A percentile compares a stretch with the other conserved stretches of the same genome.
phyloP scores from a whole-genome alignment of 30 jellyfish, hydroid and myxozoan species.

The Clytia hemisphaerica region DNA sequence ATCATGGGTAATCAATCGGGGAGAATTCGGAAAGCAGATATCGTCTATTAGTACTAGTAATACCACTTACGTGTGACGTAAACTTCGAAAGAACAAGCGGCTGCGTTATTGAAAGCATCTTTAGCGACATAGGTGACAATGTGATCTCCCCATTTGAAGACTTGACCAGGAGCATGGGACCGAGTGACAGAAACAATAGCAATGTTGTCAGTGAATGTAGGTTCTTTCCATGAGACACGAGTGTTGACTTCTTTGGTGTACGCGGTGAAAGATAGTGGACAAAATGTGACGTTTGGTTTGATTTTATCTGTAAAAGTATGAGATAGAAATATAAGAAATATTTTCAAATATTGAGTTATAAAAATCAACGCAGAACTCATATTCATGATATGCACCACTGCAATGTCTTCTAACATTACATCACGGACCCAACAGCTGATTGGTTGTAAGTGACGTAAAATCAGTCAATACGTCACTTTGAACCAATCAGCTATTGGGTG shows the following conservation, averaged over 20 bases:
- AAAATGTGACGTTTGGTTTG: constrained; percentile 66
- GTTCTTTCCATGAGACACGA: constrained; percentile 66
- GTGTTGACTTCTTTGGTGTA: constrained; percentile 20
- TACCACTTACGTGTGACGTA: constrained; percentile 83
- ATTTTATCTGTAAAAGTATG: constrained; percentile 46
- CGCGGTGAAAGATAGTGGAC: constrained; percentile 51
- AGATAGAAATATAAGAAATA: neutral
- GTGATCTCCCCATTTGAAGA: constrained; percentile 82
- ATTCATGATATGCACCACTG: no score
- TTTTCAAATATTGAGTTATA: no score
- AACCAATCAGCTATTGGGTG: no score
- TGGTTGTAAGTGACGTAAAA: no score
- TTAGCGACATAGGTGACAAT: constrained; percentile 65
- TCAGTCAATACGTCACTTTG: no score
- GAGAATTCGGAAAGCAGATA: no score
- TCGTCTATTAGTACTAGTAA: no score
- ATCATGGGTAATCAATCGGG: no score
- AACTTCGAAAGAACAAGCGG: constrained; percentile 65
- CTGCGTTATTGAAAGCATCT: constrained; percentile 77
- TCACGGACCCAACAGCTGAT: no score
- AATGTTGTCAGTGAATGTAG: constrained; percentile 71
- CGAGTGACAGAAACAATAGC: constrained; percentile 38
- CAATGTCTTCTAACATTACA: no score
- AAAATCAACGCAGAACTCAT: no score
- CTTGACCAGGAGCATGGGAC: constrained; percentile 69